These are phyloP conservation scores for Austrolebias charrua DNA, from an alignment of 2,797 vertebrate genomes.

Conservation along the genomic window DNA sequence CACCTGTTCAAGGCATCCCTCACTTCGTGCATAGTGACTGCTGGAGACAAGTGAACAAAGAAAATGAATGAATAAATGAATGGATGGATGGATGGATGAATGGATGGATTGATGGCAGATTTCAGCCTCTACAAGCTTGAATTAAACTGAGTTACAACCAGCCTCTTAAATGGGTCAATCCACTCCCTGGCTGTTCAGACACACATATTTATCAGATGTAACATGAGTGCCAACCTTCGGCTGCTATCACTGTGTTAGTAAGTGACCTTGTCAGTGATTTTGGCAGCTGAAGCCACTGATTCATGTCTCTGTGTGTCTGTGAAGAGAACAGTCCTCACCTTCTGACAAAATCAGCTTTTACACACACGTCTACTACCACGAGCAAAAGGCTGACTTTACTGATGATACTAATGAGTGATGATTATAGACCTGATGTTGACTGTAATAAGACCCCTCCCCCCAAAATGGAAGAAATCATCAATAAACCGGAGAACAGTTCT, in stretches of 20 bases:
- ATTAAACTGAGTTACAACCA: slow-evolving; percentile 7
- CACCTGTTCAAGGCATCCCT: too few species aligned
- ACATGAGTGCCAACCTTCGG: slow-evolving; percentile 46
- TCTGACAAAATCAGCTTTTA: slow-evolving; percentile 54
- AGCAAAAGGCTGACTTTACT: slow-evolving; percentile 21
- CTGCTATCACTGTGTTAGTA: slow-evolving; percentile 42
- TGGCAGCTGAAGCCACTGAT: slow-evolving; percentile 58
- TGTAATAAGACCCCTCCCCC: slow-evolving; percentile 10
- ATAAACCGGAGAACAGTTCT: neutral
- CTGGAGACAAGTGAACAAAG: too few species aligned
- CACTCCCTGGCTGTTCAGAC: slow-evolving; percentile 26
- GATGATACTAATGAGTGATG: slow-evolving; percentile 32
- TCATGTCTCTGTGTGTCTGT: slow-evolving; percentile 44
- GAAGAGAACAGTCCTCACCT: slow-evolving; percentile 43
- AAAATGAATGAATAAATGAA: too few species aligned
- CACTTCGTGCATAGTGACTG: too few species aligned
- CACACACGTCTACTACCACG: slow-evolving; percentile 39
- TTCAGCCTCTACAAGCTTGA: too few species aligned
- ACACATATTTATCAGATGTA: slow-evolving; percentile 37
- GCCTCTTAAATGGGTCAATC: neutral
- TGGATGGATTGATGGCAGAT: neutral
- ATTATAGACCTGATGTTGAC: slow-evolving; percentile 35
- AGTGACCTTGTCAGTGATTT: slow-evolving; percentile 63
- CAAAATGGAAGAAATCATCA: slow-evolving; percentile 22
- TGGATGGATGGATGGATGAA: neutral